Evolutionary conservation across 2,113 vertebrate species (phyloP).

Genomic region (Sigmodon hispidus): DNA sequence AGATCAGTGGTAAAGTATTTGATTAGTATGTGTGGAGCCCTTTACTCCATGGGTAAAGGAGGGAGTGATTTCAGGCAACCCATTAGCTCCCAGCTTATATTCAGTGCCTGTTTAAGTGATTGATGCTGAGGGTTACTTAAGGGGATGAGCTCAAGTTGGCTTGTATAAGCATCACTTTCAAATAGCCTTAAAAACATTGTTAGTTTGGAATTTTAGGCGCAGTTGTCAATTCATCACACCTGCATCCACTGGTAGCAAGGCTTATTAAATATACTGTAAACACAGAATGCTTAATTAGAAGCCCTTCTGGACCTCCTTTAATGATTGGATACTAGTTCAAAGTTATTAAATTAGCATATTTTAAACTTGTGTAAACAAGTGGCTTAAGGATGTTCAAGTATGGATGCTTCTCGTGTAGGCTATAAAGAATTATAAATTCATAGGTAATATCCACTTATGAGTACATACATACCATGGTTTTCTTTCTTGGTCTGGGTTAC

Average conservation of each 20-base stretch:
- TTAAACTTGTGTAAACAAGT: constrained; percentile 38
- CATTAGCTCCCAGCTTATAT: neutral
- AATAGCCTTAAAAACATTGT: neutral
- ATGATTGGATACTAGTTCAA: neutral
- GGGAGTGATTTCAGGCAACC: neutral
- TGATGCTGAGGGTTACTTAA: neutral
- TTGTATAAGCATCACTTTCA: neutral
- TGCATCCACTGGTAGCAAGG: neutral
- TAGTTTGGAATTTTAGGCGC: neutral
- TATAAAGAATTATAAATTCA: neutral
- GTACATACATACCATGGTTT: too few relatives aligned
- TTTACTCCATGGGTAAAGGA: neutral
- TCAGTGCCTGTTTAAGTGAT: neutral
- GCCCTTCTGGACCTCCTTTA: neutral
- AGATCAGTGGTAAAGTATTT: neutral
- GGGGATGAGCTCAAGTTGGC: neutral
- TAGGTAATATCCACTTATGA: too few relatives aligned
- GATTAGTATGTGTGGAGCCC: neutral
- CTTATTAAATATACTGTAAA: neutral
- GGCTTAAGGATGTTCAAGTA: neutral
- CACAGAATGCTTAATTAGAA: neutral
- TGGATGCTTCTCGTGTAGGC: constrained; percentile 13
- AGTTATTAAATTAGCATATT: constrained; percentile 33
- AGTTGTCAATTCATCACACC: neutral
- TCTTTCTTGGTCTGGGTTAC: too few relatives aligned